Evolutionary conservation across 2,888 invertebrate genomes (phyloP), one percentile per base, ranked within the genome.

Genomic region (Cremastobaeus sp.): DNA sequence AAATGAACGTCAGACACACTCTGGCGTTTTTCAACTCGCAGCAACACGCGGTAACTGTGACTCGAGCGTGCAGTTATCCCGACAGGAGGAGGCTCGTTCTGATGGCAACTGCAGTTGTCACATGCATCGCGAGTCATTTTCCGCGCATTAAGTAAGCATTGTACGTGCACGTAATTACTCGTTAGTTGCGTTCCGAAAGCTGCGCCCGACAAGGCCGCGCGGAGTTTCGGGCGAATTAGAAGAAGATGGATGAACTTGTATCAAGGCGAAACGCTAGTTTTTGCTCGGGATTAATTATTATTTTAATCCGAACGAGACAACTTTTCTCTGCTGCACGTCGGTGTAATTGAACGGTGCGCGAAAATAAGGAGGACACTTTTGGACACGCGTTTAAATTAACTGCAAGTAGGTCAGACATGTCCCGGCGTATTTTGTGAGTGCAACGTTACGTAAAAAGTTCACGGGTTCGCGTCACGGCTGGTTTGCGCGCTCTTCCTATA

Each of bases 91-190:
- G 48, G 45, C 59, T 52, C 14, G 55, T 34, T 59, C 52, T 43
- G 66, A 59, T 45, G 39, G n/a, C 59, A 59, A 68, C 68, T 59
- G 68, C 52, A 59, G 52, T 59, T 68, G 69, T 69, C 69, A 60
- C 60, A 60, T 69, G 69, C 69, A 69, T 62, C 14, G 60, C 41
- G 41, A 45, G 39, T 55, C 69, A 54, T 62, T 70, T 62, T 55
- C 60, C 48, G 62, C 62, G 15, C 62, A 55, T 70, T 70, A 70
- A 55, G 37, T 41, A 54, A 48, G 35, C 69, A 55, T 55, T 62
- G 55, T 32, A 17, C 54, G 39, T 39, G 32, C 41, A 28, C 20
- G 60, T 60, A 69, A 60, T 69, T 69, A 60, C 69, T 60, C 47
- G 54, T 69, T 69, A 69, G 45, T 54, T 60, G 35, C 41, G 35